Conservation (phyloP, 2,888 invertebrate species). For the Amiota mariae region DNA sequence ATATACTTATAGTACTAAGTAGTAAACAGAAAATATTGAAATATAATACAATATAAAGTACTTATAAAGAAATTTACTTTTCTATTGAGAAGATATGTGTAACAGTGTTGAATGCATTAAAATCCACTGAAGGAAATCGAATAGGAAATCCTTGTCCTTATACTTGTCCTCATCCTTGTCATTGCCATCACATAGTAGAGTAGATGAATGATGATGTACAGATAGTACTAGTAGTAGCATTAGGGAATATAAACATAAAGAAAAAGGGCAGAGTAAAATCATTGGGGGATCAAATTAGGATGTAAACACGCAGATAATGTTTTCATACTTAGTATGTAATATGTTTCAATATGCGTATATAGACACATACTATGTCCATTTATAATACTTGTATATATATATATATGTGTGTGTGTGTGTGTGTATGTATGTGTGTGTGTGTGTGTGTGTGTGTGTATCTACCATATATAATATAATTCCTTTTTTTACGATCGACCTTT, state of each 20-base stretch:
- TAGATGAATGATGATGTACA: slow-evolving; percentile 43
- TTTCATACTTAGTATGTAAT: slow-evolving; percentile 44
- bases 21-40: no score
- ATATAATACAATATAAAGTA: no score
- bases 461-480: neutral
- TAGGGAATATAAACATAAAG: neutral
- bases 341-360: neutral
- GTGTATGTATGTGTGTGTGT: no score
- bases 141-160: slow-evolving; percentile 35
- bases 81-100: slow-evolving; percentile 18
- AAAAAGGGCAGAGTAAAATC: neutral
- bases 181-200: slow-evolving; percentile 35
- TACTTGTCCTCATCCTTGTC: slow-evolving; percentile 47
- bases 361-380: neutral
- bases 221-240: neutral
- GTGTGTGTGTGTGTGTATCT: no score
- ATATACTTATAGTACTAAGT: no score
- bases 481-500: neutral
- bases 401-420: neutral
- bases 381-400: neutral
- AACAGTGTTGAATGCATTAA: slow-evolving; percentile 5
- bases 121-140: slow-evolving; percentile 57
- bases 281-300: slow-evolving; percentile 61
- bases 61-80: slow-evolving; percentile 12
- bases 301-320: slow-evolving; percentile 70